These are phyloP conservation scores for Lycodopsis pacificus DNA, from an alignment of 2,797 vertebrate species.

Conservation along the genomic window DNA sequence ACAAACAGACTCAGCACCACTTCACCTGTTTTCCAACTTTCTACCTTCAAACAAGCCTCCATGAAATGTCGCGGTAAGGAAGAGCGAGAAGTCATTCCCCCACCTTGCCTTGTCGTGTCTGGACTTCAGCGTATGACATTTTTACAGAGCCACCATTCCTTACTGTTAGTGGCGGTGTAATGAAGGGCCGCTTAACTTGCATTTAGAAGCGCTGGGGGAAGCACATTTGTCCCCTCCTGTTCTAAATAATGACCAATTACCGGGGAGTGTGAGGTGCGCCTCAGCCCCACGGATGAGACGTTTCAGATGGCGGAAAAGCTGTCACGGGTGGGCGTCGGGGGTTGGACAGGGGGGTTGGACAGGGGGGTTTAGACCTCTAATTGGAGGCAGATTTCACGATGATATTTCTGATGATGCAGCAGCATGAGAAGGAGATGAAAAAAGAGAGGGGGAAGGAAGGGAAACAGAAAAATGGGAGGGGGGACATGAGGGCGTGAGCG, in stretches of 20 bases:
- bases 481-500: slow-evolving; percentile 12
- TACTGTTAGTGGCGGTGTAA: slow-evolving; percentile 35
- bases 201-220: slow-evolving; percentile 63
- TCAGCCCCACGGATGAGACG: slow-evolving; percentile 43
- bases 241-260: slow-evolving; percentile 81
- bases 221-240: slow-evolving; percentile 71
- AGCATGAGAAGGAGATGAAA: slow-evolving; percentile 43
- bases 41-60: slow-evolving; percentile 32
- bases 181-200: slow-evolving; percentile 57
- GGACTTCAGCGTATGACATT: slow-evolving; percentile 39
- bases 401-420: slow-evolving; percentile 76
- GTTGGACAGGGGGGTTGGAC: slow-evolving; percentile 28
- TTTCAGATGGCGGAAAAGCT: slow-evolving; percentile 59
- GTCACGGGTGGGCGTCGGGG: slow-evolving; percentile 42
- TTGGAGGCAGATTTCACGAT: slow-evolving; percentile 75
- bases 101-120: slow-evolving; percentile 42
- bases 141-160: slow-evolving; percentile 29
- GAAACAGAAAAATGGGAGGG: slow-evolving; percentile 22
- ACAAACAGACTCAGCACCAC: not conserved
- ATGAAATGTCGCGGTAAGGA: slow-evolving; percentile 7
- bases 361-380: slow-evolving; percentile 66
- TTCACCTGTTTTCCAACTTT: slow-evolving; percentile 23
- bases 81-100: slow-evolving; percentile 3
- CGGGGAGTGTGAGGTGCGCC: slow-evolving; percentile 64
- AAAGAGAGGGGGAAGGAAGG: slow-evolving; percentile 2